Base-by-base conservation (phyloP, 2,888 invertebrate genomes). In the Zhengitettix transpicula region DNA sequence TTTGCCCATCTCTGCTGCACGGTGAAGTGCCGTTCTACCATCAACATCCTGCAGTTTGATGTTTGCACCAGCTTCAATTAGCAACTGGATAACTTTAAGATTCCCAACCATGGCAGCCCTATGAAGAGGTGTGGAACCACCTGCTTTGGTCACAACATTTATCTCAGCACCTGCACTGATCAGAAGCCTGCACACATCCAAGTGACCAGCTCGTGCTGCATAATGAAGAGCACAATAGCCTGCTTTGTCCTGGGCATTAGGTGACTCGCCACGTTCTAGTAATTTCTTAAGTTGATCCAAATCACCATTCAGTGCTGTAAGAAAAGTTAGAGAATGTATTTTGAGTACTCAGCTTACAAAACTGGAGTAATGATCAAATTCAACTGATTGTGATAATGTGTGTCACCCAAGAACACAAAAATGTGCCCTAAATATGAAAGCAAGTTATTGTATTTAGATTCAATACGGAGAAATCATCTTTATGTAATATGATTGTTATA, bases 141-240 rank as follows among this genome's bases (percentile, higher is more conserved):
- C 47, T 47, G 47, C 47, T 14, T 47, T 12, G 47, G 47, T 47
- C 9, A 12, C 8, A 8, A n/a, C 47, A 47, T 47, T n/a, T 8
- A 47, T 8, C 12, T 14, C 12, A 14, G 47, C 47, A 12, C 47
- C 47, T 14, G 69, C 69, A 61, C 74, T 66, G 40, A 77, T 61
- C 53, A 81, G 70, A 61, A 73, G 68, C 52, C 74, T 66, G 53
- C 77, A 69, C 54, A 82, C 71, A 40, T 76, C 72, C 52, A 63
- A 65, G 65, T 81, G 77, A 51, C 78, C 78, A 59, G 77, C 79
- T 67, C 79, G 75, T 15, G 77, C 76, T 17, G 88, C 88, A 71
- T 90, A 83, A 72, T 93, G 91, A 28, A 93, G 76, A 40, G 84
- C 82, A 42, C 85, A 89, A 71, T 85, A 84, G 0, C 89, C 89